Conservation (phyloP, 2,113 vertebrate genomes). For the Pelvicachromis taeniatus region DNA sequence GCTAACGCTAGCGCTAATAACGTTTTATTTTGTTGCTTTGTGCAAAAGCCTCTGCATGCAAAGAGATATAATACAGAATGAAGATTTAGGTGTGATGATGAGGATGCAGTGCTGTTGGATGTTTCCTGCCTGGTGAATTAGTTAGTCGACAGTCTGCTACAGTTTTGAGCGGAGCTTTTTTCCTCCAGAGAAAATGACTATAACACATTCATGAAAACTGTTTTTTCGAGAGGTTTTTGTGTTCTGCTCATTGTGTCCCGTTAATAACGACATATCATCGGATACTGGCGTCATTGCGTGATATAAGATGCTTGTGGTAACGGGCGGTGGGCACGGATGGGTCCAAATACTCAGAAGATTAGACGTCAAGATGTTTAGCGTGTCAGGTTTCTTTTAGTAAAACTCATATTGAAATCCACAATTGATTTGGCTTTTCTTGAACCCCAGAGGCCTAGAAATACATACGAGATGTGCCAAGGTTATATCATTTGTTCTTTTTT, state of each 20-base stretch:
- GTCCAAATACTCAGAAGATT: not conserved
- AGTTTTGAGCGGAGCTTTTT: not conserved
- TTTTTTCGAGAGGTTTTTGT: not conserved
- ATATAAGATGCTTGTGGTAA: not conserved
- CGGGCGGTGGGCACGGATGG: accelerated
- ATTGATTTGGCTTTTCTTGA: not conserved
- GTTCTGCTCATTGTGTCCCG: not conserved
- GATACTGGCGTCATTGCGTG: not conserved
- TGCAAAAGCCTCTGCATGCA: not conserved
- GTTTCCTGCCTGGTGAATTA: not conserved
- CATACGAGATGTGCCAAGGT: accelerated
- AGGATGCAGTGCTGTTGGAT: not conserved
- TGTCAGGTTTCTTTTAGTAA: not conserved
- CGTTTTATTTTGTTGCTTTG: accelerated
- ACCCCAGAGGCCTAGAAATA: not conserved
- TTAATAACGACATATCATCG: accelerated
- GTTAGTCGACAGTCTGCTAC: not conserved
- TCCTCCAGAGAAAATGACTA: not conserved
- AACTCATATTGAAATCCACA: not conserved
- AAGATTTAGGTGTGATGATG: not conserved
- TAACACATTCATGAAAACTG: not conserved
- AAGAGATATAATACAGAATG: accelerated
- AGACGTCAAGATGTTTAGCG: not conserved
- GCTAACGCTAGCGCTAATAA: slow-evolving; percentile 3
- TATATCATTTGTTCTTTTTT: not conserved